Percentiles rank a stretch among this genome's conserved stretches.
Conservation (phyloP, 2,113 vertebrate species). For the Callopanchax toddi region DNA sequence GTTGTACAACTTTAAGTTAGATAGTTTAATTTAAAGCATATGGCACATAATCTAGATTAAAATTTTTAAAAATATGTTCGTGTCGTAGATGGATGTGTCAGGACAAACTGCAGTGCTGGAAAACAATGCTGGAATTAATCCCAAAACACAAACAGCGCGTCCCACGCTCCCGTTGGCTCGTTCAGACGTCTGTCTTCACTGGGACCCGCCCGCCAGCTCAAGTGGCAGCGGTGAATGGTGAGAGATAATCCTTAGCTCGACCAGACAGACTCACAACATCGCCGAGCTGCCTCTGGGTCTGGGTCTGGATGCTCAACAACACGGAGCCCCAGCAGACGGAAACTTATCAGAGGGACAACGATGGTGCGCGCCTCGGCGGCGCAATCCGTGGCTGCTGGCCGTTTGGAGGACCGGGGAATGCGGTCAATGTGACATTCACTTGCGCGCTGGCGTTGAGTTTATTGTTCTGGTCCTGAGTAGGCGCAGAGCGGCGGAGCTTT, state of each 20-base stretch:
- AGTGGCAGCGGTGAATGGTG: constrained; percentile 74
- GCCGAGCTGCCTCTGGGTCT: constrained; percentile 52
- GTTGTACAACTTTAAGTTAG: no score
- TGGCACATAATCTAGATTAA: no score
- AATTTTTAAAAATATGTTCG: no score
- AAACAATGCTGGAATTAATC: neutral
- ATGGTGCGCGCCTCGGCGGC: constrained; percentile 66
- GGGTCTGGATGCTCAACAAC: constrained; percentile 60
- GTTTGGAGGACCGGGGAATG: constrained; percentile 57
- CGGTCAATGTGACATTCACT: constrained; percentile 76
- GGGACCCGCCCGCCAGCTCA: constrained; percentile 72
- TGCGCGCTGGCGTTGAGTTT: constrained; percentile 67
- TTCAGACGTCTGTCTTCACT: constrained; percentile 65
- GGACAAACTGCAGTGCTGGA: neutral
- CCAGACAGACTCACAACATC: constrained; percentile 38
- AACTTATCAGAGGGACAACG: constrained; percentile 58
- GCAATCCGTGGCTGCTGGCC: constrained; percentile 51
- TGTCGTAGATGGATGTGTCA: neutral
- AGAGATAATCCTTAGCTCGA: constrained; percentile 61
- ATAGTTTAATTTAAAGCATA: no score
- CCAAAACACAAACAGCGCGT: constrained; percentile 4
- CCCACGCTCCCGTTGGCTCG: constrained; percentile 59
- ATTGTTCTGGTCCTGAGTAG: constrained; percentile 77
- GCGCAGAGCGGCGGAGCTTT: constrained; percentile 68
- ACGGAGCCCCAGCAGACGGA: constrained; percentile 28